phyloP scores from a whole-genome alignment of 2,113 vertebrate genomes.

The Apus apus region DNA sequence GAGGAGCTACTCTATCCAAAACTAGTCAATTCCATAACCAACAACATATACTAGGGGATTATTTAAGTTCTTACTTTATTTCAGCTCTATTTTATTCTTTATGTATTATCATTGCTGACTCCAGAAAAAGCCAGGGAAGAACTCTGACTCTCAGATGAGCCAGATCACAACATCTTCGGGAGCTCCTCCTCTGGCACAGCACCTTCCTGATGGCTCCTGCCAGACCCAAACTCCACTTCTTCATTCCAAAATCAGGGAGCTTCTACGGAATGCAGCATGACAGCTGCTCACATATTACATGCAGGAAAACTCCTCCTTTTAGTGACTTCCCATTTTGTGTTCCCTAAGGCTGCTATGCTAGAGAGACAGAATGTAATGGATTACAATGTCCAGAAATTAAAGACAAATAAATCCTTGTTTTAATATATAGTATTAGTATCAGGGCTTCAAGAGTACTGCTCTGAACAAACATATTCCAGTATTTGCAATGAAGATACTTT shows the following conservation, averaged over 20 bases:
- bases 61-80: background rate
- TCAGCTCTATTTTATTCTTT: background rate
- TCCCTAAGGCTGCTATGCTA: background rate
- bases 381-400: background rate
- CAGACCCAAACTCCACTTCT: background rate
- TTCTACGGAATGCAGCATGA: background rate
- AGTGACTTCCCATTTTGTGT: background rate
- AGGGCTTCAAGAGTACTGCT: background rate
- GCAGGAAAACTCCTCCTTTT: background rate
- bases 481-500: background rate
- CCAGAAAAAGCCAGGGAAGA: background rate
- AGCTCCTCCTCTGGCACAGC: background rate
- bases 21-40: background rate
- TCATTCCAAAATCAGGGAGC: background rate
- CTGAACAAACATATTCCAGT: background rate
- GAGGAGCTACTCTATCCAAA: background rate
- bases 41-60: background rate
- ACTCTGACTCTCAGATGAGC: background rate
- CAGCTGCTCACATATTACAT: background rate
- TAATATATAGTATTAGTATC: background rate
- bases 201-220: background rate
- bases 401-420: background rate
- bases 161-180: background rate
- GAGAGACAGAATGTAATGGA: background rate
- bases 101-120: background rate